Percentiles rank a stretch among this genome's conserved stretches.
phyloP scores from a whole-genome alignment of 2,797 vertebrate species.

The Falco peregrinus region DNA sequence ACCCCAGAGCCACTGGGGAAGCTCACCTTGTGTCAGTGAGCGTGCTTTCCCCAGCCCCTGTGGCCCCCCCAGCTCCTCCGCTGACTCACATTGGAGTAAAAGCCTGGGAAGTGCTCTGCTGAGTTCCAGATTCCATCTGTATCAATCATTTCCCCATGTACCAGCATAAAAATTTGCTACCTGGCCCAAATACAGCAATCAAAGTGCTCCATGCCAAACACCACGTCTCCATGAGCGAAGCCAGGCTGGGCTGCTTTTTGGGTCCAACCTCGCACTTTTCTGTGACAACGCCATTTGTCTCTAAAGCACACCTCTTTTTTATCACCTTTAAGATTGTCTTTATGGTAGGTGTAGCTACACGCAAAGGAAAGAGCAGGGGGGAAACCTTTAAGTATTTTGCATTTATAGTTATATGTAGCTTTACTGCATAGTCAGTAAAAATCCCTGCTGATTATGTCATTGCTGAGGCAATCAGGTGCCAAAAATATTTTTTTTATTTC shows the following conservation, averaged over 20 bases:
- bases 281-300: background rate
- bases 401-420: slow-evolving; percentile 22
- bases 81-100: background rate
- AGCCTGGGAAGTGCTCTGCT: background rate
- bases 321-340: background rate
- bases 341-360: background rate
- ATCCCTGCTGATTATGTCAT: slow-evolving; percentile 68
- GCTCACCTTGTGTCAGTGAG: background rate
- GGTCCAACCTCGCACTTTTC: background rate
- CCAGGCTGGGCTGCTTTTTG: background rate
- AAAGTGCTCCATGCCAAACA: slow-evolving; percentile 10
- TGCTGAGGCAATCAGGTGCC: slow-evolving; percentile 65
- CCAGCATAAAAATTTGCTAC: background rate
- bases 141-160: slow-evolving; percentile 22
- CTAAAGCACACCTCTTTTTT: background rate
- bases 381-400: slow-evolving; percentile 39
- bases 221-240: background rate
- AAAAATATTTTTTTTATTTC: slow-evolving; percentile 53
- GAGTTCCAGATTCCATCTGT: background rate
- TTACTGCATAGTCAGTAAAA: slow-evolving; percentile 74
- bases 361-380: background rate
- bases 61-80: background rate
- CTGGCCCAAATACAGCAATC: slow-evolving; percentile 35
- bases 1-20: background rate
- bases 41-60: background rate